Conservation (phyloP, 53 echinoderm and acorn worm species). For the Echinometra lucunter region DNA sequence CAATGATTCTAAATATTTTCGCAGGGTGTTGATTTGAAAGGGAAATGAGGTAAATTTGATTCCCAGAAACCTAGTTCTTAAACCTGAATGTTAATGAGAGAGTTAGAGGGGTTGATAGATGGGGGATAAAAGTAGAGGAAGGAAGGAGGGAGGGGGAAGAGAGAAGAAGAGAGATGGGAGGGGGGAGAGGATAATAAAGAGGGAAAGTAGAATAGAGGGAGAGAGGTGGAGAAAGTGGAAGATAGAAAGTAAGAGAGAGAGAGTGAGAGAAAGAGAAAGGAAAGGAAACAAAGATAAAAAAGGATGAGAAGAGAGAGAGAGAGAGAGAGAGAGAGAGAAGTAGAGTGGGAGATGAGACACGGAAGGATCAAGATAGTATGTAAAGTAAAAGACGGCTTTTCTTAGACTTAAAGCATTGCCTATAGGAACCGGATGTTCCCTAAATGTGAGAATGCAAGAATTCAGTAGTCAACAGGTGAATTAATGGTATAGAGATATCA, state of each 20-base stretch:
- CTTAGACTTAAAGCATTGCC: too few relatives aligned
- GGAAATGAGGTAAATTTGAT: background rate
- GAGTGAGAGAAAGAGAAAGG: background rate
- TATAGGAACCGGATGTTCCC: too few relatives aligned
- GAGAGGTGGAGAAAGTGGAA: background rate
- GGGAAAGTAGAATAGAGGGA: background rate
- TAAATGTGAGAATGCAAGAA: too few relatives aligned
- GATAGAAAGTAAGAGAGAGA: background rate
- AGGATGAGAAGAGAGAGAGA: too few relatives aligned
- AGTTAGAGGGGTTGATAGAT: background rate
- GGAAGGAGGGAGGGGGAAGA: too few relatives aligned
- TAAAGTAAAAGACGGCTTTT: too few relatives aligned
- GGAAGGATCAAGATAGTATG: background rate
- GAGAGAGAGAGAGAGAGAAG: background rate
- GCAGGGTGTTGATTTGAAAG: background rate
- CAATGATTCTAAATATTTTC: background rate
- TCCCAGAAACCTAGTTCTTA: too few relatives aligned
- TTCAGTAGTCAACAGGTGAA: too few relatives aligned
- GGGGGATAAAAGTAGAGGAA: background rate
- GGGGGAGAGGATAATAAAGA: background rate
- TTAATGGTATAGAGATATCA: too few relatives aligned
- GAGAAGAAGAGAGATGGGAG: background rate
- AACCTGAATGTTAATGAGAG: too few relatives aligned
- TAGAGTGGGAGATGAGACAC: too few relatives aligned
- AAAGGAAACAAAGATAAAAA: too few relatives aligned